phyloP scores from a whole-genome alignment of 2,113 vertebrate species.

The Orycteropus afer region DNA sequence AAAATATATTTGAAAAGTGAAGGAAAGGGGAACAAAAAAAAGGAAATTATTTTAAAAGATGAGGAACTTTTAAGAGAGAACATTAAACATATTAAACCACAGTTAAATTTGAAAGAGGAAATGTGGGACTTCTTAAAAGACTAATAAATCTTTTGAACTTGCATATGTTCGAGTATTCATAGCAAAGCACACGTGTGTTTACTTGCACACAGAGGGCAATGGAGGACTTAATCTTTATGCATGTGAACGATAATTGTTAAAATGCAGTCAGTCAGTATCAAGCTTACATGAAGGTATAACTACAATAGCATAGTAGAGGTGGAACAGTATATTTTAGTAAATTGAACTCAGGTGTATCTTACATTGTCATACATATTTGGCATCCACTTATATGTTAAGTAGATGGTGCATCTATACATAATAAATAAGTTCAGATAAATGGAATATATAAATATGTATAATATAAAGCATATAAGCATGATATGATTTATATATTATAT shows the following conservation, averaged over 20 bases:
- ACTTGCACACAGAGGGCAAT: not conserved
- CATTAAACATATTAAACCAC: not conserved
- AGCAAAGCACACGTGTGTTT: not conserved
- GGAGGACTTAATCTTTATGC: not conserved
- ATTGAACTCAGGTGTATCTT: not conserved
- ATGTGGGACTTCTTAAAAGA: not conserved
- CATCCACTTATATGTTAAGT: not conserved
- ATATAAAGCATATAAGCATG: not conserved
- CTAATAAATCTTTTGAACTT: not conserved
- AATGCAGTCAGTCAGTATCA: not conserved
- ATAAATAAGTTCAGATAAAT: not conserved
- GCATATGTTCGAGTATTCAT: rapidly evolving
- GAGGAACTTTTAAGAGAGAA: constrained; percentile 7
- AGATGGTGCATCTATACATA: not conserved
- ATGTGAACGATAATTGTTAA: not conserved
- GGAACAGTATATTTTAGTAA: not conserved
- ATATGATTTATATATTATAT: not conserved
- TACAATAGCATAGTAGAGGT: not conserved
- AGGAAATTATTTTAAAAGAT: not conserved
- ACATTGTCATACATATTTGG: not conserved
- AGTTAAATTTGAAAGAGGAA: not conserved
- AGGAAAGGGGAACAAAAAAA: not conserved
- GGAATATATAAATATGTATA: not conserved
- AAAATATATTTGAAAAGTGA: constrained; percentile 26
- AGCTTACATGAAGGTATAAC: not conserved